Percentiles rank a stretch among this genome's conserved stretches.
Evolutionary conservation across 2,888 invertebrate species (phyloP).

Genomic region (Calameuta filiformis): DNA sequence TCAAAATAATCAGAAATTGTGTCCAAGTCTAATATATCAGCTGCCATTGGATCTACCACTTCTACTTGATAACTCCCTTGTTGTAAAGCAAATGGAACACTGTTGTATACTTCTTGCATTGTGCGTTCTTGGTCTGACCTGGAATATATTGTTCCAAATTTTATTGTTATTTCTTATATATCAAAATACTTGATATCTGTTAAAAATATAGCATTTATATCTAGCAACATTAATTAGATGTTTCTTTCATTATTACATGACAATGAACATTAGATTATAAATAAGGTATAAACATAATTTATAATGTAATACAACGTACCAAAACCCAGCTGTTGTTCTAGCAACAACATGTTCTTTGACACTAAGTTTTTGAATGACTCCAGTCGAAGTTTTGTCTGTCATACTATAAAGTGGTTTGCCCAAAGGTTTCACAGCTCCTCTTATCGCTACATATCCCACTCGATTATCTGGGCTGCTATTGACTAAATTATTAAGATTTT

Average conservation of each 20-base stretch:
- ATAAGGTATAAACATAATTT: not conserved
- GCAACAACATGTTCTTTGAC: conserved; percentile 86
- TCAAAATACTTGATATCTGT: not conserved
- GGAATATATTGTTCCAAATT: conserved; percentile 13
- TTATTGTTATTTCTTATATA: not conserved
- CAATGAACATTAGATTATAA: not conserved
- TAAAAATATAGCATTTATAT: not conserved
- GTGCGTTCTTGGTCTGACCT: conserved; percentile 82
- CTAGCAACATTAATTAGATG: not conserved
- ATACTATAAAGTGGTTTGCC: conserved; percentile 81
- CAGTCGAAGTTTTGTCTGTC: conserved; percentile 78
- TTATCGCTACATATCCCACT: conserved; percentile 79
- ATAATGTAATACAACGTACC: conserved; percentile 64
- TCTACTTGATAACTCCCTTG: conserved; percentile 74
- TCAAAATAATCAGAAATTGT: conserved; percentile 86
- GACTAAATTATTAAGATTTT: conserved; percentile 73
- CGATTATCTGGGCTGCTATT: conserved; percentile 73
- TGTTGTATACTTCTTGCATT: conserved; percentile 82
- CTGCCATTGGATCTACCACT: conserved; percentile 79
- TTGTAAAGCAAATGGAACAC: conserved; percentile 82
- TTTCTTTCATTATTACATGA: not conserved
- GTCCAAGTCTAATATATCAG: conserved; percentile 82
- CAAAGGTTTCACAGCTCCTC: conserved; percentile 81
- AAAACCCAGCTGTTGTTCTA: conserved; percentile 86
- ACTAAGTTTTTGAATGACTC: conserved; percentile 83